Conservation (phyloP, 2,888 invertebrate species). For the Brachycybe producta region DNA sequence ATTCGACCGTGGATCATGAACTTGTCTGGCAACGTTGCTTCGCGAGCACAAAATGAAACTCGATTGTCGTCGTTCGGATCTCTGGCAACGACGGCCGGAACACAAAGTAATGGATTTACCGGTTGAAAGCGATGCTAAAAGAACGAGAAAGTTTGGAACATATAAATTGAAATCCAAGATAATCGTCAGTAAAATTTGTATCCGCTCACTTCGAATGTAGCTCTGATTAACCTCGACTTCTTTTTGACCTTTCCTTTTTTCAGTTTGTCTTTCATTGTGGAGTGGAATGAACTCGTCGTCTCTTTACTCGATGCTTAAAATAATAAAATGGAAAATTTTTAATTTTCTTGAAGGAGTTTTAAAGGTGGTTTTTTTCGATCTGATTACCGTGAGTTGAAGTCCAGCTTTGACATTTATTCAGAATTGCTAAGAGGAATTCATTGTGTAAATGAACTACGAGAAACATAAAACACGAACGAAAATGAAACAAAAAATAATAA, state of each 20-base stretch:
- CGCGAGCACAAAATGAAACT: slow-evolving; percentile 47
- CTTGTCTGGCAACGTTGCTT: slow-evolving; percentile 68
- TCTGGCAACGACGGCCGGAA: slow-evolving; percentile 28
- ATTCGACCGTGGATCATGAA: slow-evolving; percentile 69
- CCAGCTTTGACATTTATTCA: slow-evolving; percentile 54
- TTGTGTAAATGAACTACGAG: slow-evolving; percentile 64
- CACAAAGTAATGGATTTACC: slow-evolving; percentile 38
- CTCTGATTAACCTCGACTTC: slow-evolving; percentile 20
- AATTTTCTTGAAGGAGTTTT: background rate
- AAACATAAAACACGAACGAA: too few relatives aligned
- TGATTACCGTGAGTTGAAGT: slow-evolving; percentile 29
- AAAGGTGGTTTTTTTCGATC: background rate
- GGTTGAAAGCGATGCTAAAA: slow-evolving; percentile 29
- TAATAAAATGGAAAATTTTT: slow-evolving; percentile 7
- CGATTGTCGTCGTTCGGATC: slow-evolving; percentile 28
- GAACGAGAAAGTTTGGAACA: background rate
- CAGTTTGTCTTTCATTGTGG: slow-evolving; percentile 19
- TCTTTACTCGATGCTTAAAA: slow-evolving; percentile 25
- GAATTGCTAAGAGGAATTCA: slow-evolving; percentile 62
- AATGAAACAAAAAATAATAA: background rate
- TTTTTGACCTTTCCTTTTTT: slow-evolving; percentile 21
- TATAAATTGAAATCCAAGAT: background rate
- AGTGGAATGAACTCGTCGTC: slow-evolving; percentile 14
- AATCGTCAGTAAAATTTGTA: background rate
- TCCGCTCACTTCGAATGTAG: slow-evolving; percentile 21